These are phyloP conservation scores for Oxytorus armatus DNA, from an alignment of 2,888 invertebrate species.

Conservation along the genomic window DNA sequence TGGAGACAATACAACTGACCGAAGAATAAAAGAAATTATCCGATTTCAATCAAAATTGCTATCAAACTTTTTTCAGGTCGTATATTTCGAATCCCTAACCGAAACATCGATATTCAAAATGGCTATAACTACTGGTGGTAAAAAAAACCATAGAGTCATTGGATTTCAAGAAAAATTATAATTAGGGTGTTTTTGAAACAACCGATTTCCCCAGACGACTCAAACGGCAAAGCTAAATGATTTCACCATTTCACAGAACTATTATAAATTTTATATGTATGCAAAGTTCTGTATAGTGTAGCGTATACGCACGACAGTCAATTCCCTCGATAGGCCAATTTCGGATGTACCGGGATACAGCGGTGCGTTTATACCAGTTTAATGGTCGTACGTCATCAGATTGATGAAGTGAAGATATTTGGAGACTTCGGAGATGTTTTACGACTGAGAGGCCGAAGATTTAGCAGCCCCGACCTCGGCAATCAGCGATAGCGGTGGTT, in stretches of 20 bases:
- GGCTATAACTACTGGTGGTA: too few relatives aligned
- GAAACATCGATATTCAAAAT: too few relatives aligned
- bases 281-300: background rate
- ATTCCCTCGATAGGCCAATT: slow-evolving; percentile 72
- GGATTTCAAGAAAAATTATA: too few relatives aligned
- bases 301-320: slow-evolving; percentile 84
- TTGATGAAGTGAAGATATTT: slow-evolving; percentile 89
- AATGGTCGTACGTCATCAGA: slow-evolving; percentile 91
- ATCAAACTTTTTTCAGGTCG: too few relatives aligned
- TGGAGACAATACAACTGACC: too few relatives aligned
- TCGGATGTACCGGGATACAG: slow-evolving; percentile 84
- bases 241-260: background rate
- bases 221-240: background rate
- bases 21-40: too few relatives aligned
- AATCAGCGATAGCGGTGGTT: slow-evolving; percentile 77
- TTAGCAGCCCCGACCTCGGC: slow-evolving; percentile 86
- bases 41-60: too few relatives aligned
- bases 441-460: slow-evolving; percentile 85
- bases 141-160: too few relatives aligned
- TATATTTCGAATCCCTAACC: too few relatives aligned
- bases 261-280: background rate
- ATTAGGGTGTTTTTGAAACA: too few relatives aligned
- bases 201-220: background rate
- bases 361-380: slow-evolving; percentile 89
- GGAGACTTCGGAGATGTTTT: slow-evolving; percentile 86